Evolutionary conservation across 2,888 invertebrate species (phyloP).

Genomic region (Lasius fuliginosus): DNA sequence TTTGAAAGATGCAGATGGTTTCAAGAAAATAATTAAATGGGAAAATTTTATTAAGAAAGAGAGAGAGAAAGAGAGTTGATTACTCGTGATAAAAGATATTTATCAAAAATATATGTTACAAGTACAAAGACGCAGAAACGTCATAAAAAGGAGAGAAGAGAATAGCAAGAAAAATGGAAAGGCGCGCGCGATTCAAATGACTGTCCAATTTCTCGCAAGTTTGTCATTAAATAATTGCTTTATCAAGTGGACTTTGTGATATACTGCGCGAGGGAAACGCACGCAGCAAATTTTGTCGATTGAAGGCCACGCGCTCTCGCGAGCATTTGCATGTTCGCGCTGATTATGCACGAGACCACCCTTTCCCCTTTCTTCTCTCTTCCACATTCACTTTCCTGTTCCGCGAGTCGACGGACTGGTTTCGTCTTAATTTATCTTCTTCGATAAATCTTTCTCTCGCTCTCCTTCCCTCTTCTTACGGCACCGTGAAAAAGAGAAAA

Average conservation of each 20-base stretch:
- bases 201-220: neutral
- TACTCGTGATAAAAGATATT: neutral
- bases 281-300: conserved; percentile 37
- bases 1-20: conserved; percentile 10
- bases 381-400: conserved; percentile 60
- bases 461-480: conserved; percentile 7
- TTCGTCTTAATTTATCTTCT: conserved; percentile 75
- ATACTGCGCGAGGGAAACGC: neutral
- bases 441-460: conserved; percentile 68
- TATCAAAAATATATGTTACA: neutral
- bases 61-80: neutral
- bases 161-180: neutral
- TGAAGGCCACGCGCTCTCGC: conserved; percentile 53
- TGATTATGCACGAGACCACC: conserved; percentile 58
- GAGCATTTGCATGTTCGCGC: conserved; percentile 61
- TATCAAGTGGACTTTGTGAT: conserved; percentile 20
- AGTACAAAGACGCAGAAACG: neutral
- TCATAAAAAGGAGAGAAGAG: neutral
- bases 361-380: conserved; percentile 36
- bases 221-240: conserved; percentile 17
- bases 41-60: neutral
- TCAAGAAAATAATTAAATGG: conserved; percentile 9
- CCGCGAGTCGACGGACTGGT: conserved; percentile 70
- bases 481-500: conserved; percentile 51
- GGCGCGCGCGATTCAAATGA: neutral